Evolutionary conservation across 2,113 vertebrate species (phyloP).

Genomic region (Larimichthys polyactis): DNA sequence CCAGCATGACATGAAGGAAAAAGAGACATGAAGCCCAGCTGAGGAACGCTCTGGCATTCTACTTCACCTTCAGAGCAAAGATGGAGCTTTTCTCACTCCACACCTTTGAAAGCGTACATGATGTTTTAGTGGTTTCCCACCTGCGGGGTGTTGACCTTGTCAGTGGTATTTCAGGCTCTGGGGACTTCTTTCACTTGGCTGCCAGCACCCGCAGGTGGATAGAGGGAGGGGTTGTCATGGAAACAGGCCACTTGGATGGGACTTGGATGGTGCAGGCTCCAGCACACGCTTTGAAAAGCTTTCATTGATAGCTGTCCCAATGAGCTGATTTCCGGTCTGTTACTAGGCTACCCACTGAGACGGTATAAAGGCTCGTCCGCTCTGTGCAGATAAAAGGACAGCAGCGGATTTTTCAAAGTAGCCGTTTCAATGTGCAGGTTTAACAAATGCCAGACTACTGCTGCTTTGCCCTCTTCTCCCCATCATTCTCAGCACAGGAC

Average conservation of each 20-base stretch:
- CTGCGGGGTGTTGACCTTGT: slow-evolving; percentile 81
- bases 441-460: slow-evolving; percentile 33
- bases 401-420: slow-evolving; percentile 18
- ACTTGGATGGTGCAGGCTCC: slow-evolving; percentile 56
- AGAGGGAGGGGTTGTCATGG: slow-evolving; percentile 78
- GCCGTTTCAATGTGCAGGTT: slow-evolving; percentile 40
- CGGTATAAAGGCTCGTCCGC: slow-evolving; percentile 12
- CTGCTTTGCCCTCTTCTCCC: slow-evolving; percentile 27
- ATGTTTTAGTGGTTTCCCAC: slow-evolving; percentile 71
- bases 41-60: slow-evolving; percentile 15
- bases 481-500: slow-evolving; percentile 33
- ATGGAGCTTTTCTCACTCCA: slow-evolving; percentile 33
- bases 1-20: neutral
- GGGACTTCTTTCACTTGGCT: slow-evolving; percentile 71
- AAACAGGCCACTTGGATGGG: slow-evolving; percentile 78
- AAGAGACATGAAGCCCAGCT: neutral
- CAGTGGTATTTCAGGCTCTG: slow-evolving; percentile 78
- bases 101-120: slow-evolving; percentile 64
- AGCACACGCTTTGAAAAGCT: slow-evolving; percentile 69
- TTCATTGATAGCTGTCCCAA: slow-evolving; percentile 74
- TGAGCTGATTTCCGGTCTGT: slow-evolving; percentile 67
- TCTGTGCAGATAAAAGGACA: slow-evolving; percentile 51
- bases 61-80: slow-evolving; percentile 43
- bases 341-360: slow-evolving; percentile 54
- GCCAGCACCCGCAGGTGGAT: slow-evolving; percentile 74